Percentiles rank a stretch among this genome's conserved stretches.
Evolutionary conservation across 2,797 vertebrate genomes (phyloP).

Genomic region (Microcaecilia unicolor): DNA sequence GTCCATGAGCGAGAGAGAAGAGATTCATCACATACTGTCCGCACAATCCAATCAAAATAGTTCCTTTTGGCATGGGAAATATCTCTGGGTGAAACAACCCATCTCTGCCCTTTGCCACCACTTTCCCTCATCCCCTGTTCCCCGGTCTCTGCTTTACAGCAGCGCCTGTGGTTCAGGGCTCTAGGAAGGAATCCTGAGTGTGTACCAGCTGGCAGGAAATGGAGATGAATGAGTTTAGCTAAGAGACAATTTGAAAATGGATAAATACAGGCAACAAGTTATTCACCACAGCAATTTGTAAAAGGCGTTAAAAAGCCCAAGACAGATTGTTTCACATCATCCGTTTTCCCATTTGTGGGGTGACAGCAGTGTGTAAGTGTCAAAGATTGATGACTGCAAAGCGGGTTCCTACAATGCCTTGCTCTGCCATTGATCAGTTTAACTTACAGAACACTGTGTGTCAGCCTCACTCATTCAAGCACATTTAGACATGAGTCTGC

Average conservation of each 20-base stretch:
- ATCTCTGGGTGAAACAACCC: too few relatives aligned
- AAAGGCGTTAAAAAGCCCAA: conserved; percentile 51
- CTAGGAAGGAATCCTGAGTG: conserved; percentile 21
- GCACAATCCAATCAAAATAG: too few relatives aligned
- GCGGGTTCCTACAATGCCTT: conserved; percentile 17
- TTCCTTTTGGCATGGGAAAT: too few relatives aligned
- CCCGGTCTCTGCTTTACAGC: too few relatives aligned
- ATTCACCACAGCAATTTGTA: conserved; percentile 56
- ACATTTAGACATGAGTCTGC: too few relatives aligned
- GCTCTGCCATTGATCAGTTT: conserved; percentile 26
- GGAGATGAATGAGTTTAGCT: conserved; percentile 58
- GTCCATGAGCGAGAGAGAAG: too few relatives aligned
- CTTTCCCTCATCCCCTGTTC: not conserved
- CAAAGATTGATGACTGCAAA: conserved; percentile 41
- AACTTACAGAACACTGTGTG: not conserved
- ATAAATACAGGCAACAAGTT: conserved; percentile 65
- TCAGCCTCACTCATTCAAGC: too few relatives aligned
- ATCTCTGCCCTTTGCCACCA: too few relatives aligned
- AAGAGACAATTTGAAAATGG: conserved; percentile 57
- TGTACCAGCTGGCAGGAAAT: conserved; percentile 36
- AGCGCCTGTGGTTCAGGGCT: not conserved
- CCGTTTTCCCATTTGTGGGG: conserved; percentile 40
- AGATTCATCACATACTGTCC: too few relatives aligned
- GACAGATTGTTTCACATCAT: conserved; percentile 50
- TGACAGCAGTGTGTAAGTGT: conserved; percentile 37